A percentile compares a stretch with the other conserved stretches of the same genome.
These are phyloP conservation scores for Aramus guarauna DNA, from an alignment of 2,113 vertebrate genomes.

Conservation along the genomic window DNA sequence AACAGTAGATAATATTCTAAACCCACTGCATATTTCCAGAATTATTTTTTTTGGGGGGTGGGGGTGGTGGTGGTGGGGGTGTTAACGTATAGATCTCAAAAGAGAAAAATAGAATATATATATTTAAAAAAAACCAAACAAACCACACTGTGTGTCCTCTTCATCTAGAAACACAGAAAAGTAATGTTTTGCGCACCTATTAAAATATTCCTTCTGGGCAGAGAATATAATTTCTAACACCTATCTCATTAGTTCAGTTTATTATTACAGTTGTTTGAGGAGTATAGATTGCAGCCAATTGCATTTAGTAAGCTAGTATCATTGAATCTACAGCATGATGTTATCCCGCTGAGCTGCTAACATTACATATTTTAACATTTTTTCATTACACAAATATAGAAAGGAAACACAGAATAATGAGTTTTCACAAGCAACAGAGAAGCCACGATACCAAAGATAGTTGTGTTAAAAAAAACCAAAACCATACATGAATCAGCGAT, in stretches of 20 bases:
- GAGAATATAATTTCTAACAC: neutral
- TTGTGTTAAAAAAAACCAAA: neutral
- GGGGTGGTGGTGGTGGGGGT: too few species aligned
- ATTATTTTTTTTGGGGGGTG: too few species aligned
- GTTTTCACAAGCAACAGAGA: neutral
- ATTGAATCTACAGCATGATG: neutral
- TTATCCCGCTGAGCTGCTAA: neutral
- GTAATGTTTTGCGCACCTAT: neutral
- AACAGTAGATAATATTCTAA: neutral
- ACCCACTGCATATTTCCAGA: neutral
- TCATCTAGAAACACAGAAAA: neutral
- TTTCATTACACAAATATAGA: neutral
- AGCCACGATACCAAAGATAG: neutral
- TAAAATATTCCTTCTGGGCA: neutral
- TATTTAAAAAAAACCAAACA: neutral
- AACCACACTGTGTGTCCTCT: rapidly evolving
- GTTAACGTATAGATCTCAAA: neutral
- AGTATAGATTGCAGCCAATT: neutral
- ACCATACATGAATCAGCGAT: neutral
- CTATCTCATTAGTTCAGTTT: neutral
- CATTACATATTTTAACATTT: neutral
- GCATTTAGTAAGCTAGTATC: neutral
- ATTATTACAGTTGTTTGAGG: neutral
- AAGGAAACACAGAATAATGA: neutral
- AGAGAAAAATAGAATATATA: too few species aligned